A percentile compares a stretch with the other conserved stretches of the same genome.
phyloP scores from a whole-genome alignment of 92 coral and sea anemone species.

The Parazoanthus atlanticus region DNA sequence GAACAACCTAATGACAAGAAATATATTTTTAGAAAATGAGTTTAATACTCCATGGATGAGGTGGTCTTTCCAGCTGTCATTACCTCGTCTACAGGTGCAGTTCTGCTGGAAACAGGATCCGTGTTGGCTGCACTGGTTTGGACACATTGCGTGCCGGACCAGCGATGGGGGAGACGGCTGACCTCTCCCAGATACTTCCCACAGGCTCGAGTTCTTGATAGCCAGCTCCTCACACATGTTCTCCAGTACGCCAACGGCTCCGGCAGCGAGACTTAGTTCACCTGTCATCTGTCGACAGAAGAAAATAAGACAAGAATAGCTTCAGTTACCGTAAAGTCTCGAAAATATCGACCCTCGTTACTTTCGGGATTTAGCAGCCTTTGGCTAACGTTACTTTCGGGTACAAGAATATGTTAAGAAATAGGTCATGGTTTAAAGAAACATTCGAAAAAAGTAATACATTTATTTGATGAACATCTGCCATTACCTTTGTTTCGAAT shows the following conservation, averaged over 20 bases:
- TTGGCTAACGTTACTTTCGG: no score
- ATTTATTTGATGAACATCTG: no score
- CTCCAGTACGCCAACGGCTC: slow-evolving; percentile 62
- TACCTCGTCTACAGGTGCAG: slow-evolving; percentile 89
- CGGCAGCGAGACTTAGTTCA: slow-evolving; percentile 58
- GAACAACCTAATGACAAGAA: no score
- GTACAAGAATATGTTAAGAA: no score
- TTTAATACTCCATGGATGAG: not conserved
- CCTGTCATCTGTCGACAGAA: slow-evolving; percentile 58
- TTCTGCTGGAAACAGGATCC: slow-evolving; percentile 80
- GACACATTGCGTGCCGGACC: slow-evolving; percentile 68
- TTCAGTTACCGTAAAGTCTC: not conserved
- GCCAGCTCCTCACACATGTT: slow-evolving; percentile 70
- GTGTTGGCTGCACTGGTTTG: slow-evolving; percentile 74
- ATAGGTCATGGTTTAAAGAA: no score
- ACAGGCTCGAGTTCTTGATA: slow-evolving; percentile 60
- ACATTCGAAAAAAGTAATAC: no score
- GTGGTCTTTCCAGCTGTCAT: not conserved
- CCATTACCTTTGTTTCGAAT: no score
- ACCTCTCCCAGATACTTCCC: slow-evolving; percentile 58
- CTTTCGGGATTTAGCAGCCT: no score
- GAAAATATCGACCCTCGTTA: not conserved
- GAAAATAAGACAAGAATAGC: not conserved
- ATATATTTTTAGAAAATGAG: not conserved
- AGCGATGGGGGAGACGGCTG: slow-evolving; percentile 52